Evolutionary conservation across 2,113 vertebrate genomes (phyloP).

Genomic region (Strix aluco): DNA sequence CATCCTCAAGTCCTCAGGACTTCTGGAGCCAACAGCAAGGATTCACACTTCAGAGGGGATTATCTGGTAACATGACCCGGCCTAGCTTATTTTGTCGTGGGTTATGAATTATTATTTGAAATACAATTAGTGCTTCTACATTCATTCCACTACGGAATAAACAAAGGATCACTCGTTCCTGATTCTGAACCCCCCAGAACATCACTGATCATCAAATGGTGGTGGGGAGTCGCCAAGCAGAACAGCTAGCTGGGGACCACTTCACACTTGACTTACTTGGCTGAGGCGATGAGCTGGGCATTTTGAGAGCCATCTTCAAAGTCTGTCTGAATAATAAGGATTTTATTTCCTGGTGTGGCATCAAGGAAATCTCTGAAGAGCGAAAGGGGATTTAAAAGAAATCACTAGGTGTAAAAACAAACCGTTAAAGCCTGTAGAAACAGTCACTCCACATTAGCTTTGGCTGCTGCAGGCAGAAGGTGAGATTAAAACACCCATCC

Average conservation of each 20-base stretch:
- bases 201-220: background rate
- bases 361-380: constrained; percentile 77
- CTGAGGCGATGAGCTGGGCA: constrained; percentile 89
- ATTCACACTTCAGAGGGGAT: background rate
- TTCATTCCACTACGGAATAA: background rate
- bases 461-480: background rate
- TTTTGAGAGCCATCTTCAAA: constrained; percentile 83
- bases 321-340: constrained; percentile 91
- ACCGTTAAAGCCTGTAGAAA: background rate
- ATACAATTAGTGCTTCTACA: background rate
- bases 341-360: constrained; percentile 63
- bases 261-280: constrained; percentile 79
- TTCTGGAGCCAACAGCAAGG: background rate
- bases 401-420: background rate
- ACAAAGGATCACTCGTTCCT: background rate
- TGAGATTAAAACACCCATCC: background rate
- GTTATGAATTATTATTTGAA: background rate
- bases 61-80: background rate
- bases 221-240: background rate
- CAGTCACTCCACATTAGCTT: background rate
- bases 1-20: background rate
- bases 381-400: background rate
- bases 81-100: background rate
- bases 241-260: background rate
- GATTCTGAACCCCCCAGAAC: background rate